A percentile compares a stretch with the other conserved stretches of the same genome.
Conservation (phyloP, 1,140 invertebrate genomes). For the Drosophila tani region DNA sequence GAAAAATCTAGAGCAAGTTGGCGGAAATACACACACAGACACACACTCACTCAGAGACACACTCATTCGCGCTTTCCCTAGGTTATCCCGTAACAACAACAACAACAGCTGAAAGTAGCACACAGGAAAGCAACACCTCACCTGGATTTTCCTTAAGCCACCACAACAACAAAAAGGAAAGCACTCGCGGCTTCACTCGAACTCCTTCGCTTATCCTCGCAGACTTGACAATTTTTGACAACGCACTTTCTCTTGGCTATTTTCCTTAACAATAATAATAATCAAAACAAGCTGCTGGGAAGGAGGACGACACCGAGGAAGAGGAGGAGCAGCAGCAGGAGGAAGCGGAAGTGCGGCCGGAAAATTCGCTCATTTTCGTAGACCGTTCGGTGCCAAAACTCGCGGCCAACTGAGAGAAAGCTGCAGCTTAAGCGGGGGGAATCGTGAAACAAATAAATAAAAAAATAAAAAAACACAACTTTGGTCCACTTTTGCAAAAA, state of each 20-base stretch:
- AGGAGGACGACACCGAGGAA: not conserved
- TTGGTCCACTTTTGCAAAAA: constrained; percentile 30
- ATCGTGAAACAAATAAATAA: not conserved
- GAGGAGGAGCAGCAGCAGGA: constrained; percentile 28
- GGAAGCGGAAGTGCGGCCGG: constrained; percentile 22
- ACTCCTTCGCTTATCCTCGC: not conserved
- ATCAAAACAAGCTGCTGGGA: constrained; percentile 25
- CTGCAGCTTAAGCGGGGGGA: constrained; percentile 5
- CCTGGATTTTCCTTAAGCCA: constrained; percentile 3
- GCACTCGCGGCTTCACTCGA: not conserved
- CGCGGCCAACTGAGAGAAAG: constrained; percentile 62
- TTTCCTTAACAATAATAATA: constrained; percentile 12
- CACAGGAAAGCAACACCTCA: constrained; percentile 16
- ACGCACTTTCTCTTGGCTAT: not conserved
- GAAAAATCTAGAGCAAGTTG: constrained; percentile 61
- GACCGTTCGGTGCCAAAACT: constrained; percentile 56
- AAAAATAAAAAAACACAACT: constrained; percentile 34
- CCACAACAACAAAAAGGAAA: constrained; percentile 1
- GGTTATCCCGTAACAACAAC: not conserved
- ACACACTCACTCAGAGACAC: not conserved
- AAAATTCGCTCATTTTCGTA: constrained; percentile 43
- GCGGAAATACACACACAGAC: constrained; percentile 32
- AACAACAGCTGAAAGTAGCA: constrained; percentile 22
- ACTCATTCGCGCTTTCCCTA: constrained; percentile 3
- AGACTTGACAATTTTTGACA: not conserved